These are phyloP conservation scores for chimpanzee (Pan troglodytes) DNA, from an alignment of 2,113 vertebrate genomes.

Conservation along the genomic window DNA sequence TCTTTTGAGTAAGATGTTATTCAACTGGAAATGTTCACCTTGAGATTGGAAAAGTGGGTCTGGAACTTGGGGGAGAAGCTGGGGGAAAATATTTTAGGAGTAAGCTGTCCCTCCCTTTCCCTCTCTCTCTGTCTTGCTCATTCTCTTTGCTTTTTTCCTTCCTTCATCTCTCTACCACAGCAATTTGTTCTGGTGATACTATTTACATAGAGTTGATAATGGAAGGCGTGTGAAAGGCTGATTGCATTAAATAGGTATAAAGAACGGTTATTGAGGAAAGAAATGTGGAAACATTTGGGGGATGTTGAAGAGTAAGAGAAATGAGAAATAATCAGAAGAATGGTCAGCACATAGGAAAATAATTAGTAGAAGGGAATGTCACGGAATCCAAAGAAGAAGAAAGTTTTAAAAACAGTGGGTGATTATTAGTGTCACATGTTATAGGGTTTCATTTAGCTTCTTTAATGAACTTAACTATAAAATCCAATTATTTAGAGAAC, in stretches of 20 bases:
- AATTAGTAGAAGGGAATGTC: neutral
- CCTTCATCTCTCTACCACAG: neutral
- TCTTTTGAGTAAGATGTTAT: neutral
- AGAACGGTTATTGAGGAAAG: neutral
- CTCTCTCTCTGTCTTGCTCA: neutral
- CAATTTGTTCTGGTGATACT: neutral
- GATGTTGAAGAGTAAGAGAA: slow-evolving; percentile 17
- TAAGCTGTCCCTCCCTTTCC: neutral
- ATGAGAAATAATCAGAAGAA: neutral
- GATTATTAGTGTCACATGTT: neutral
- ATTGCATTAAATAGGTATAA: neutral
- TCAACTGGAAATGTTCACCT: neutral
- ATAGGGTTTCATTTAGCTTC: neutral
- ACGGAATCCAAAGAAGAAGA: neutral
- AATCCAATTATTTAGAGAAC: neutral
- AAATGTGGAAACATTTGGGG: neutral
- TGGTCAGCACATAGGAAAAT: neutral
- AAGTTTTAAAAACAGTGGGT: neutral
- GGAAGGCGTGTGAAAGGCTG: neutral
- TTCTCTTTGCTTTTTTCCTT: neutral
- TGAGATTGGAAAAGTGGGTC: neutral
- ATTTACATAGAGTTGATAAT: neutral
- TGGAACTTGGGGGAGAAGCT: neutral
- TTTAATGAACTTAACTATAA: neutral
- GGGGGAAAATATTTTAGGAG: neutral